Percentiles rank a stretch among this genome's conserved stretches.
phyloP scores from a whole-genome alignment of 2,797 vertebrate genomes.

The Poecilia velifera region DNA sequence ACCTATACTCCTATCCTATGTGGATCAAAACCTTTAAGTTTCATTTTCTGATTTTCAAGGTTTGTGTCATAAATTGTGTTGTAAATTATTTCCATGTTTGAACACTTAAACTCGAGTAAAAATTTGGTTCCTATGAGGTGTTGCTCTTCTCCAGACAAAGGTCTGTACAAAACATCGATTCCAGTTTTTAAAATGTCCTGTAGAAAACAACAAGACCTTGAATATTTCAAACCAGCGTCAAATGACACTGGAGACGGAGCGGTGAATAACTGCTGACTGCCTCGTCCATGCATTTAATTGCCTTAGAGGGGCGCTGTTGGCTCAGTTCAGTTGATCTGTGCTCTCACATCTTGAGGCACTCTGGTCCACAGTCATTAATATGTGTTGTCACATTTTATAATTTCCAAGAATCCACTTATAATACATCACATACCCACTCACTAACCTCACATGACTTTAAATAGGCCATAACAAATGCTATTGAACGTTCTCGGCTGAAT shows the following conservation, averaged over 20 bases:
- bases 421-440: neutral
- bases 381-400: slow-evolving; percentile 1
- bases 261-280: neutral
- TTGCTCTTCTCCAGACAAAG: neutral
- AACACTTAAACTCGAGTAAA: neutral
- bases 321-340: slow-evolving; percentile 7
- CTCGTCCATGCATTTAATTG: neutral
- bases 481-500: neutral
- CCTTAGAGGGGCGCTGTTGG: slow-evolving; percentile 29
- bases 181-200: neutral
- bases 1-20: neutral
- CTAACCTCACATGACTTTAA: neutral
- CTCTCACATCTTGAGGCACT: neutral
- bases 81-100: neutral
- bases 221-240: neutral
- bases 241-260: neutral
- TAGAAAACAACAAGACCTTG: neutral
- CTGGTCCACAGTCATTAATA: neutral
- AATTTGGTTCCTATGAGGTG: neutral
- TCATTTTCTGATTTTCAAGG: neutral
- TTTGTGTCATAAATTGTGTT: neutral
- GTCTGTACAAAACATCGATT: neutral
- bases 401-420: neutral
- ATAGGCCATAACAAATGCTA: neutral
- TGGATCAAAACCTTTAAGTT: neutral